These are phyloP conservation scores for Xanthia icteritia DNA, from an alignment of 2,888 invertebrate species.

Conservation along the genomic window DNA sequence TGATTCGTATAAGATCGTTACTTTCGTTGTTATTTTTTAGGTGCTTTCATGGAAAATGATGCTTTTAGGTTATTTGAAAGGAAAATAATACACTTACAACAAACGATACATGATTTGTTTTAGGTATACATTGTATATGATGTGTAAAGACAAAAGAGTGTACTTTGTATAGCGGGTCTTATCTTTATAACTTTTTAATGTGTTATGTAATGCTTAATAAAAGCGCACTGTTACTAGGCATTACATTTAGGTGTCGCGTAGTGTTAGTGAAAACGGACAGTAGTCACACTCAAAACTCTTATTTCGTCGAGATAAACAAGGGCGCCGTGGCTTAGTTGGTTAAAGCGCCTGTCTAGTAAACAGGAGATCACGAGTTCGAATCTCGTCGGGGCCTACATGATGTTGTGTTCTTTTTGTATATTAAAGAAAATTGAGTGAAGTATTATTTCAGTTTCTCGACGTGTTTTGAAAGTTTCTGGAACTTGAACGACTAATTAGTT, in stretches of 20 bases:
- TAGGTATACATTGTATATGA: not conserved
- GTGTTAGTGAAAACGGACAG: not conserved
- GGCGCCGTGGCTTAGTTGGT: constrained; percentile 89
- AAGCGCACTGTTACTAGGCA: not conserved
- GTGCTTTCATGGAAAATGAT: not conserved
- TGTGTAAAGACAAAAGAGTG: not conserved
- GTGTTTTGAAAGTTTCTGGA: not conserved
- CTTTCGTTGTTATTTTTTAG: not conserved
- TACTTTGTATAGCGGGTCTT: not conserved
- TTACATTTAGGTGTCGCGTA: not conserved
- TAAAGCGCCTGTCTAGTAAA: constrained; percentile 90
- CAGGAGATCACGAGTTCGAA: constrained; percentile 89
- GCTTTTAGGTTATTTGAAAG: not conserved
- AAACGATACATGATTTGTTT: not conserved
- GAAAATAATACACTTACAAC: not conserved
- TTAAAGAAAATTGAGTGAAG: not conserved
- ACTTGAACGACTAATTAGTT: not conserved
- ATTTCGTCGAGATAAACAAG: rapidly evolving
- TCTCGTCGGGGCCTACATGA: constrained; percentile 68
- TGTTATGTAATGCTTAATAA: not conserved
- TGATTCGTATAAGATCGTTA: not conserved
- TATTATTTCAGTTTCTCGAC: not conserved
- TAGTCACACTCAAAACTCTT: not conserved
- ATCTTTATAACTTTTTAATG: not conserved
- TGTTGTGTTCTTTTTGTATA: constrained; percentile 26